phyloP scores from a whole-genome alignment of 2,113 vertebrate genomes.

The Chaetura pelagica region DNA sequence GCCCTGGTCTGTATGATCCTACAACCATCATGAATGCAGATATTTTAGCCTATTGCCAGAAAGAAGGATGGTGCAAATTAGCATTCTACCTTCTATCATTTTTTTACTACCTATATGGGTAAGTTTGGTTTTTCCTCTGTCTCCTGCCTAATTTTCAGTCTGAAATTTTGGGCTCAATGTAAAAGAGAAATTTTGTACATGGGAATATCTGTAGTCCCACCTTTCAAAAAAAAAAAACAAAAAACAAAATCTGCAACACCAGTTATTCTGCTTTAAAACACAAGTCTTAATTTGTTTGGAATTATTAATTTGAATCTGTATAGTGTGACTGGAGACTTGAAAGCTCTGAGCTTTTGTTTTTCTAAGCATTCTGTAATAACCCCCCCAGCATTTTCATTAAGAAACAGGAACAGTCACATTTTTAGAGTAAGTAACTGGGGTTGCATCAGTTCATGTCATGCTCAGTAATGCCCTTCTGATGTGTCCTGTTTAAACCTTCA shows the following conservation, averaged over 20 bases:
- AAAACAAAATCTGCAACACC: background rate
- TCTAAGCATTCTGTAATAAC: background rate
- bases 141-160: background rate
- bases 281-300: background rate
- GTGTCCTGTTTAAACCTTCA: background rate
- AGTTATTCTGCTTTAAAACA: background rate
- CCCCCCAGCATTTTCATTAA: background rate
- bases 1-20: slow-evolving; percentile 95
- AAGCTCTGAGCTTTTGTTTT: background rate
- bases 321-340: background rate
- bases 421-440: background rate
- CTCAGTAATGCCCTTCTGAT: background rate
- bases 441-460: fast-evolving
- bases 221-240: background rate
- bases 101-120: slow-evolving; percentile 99
- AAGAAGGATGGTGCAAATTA: slow-evolving; percentile 99
- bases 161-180: background rate
- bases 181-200: background rate
- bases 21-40: slow-evolving; percentile 99
- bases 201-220: background rate
- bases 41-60: slow-evolving; percentile 98
- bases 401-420: background rate
- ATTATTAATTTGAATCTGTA: background rate
- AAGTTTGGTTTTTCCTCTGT: slow-evolving; percentile 26
- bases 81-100: slow-evolving; percentile 98